These are phyloP conservation scores for Deilephila porcellus DNA, from an alignment of 2,888 invertebrate genomes.

Conservation along the genomic window DNA sequence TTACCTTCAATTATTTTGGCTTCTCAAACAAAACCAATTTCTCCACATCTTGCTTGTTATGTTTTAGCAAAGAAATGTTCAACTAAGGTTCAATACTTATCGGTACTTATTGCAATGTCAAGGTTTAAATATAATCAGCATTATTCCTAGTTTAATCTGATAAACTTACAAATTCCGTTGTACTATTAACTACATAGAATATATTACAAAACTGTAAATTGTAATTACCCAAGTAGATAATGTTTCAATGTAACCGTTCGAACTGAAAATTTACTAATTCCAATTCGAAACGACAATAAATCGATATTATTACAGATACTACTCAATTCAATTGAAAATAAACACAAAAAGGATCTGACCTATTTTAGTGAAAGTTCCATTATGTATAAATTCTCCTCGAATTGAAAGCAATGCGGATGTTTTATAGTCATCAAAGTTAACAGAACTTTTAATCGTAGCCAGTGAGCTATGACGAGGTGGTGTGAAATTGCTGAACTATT, in stretches of 20 bases:
- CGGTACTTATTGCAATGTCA: neutral
- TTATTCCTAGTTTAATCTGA: neutral
- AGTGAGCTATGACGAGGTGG: conserved; percentile 68
- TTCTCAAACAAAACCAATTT: too few relatives aligned
- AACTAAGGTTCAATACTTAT: too few relatives aligned
- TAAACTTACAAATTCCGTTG: neutral
- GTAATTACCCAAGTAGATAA: neutral
- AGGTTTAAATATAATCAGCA: neutral
- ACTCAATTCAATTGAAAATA: neutral
- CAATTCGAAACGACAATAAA: too few relatives aligned
- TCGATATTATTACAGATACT: neutral
- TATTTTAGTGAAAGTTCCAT: conserved; percentile 62
- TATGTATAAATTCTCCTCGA: conserved; percentile 51
- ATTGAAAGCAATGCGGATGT: conserved; percentile 62
- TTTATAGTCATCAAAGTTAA: conserved; percentile 53
- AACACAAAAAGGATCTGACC: conserved; percentile 36
- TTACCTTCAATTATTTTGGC: too few relatives aligned
- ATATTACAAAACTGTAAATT: neutral
- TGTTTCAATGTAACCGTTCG: neutral
- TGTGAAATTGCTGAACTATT: conserved; percentile 70
- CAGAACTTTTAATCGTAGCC: conserved; percentile 64
- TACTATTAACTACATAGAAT: neutral
- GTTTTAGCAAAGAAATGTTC: too few relatives aligned
- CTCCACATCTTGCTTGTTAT: too few relatives aligned
- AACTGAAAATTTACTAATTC: too few relatives aligned